Base-by-base conservation (phyloP, 2,797 vertebrate genomes). In the Acrossocheilus fasciatus region DNA sequence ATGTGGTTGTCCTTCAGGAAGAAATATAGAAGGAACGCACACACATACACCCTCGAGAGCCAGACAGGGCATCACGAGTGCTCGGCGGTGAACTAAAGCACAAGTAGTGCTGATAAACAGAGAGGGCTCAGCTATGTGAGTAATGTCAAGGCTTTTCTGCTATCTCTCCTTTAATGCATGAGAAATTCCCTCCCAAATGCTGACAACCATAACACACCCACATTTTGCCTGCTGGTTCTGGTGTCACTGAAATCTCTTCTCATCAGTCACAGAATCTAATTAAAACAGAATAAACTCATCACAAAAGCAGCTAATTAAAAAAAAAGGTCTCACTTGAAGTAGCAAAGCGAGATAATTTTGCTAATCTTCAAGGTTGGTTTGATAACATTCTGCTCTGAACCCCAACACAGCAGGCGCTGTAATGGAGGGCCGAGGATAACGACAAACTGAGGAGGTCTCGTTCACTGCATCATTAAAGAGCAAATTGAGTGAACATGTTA, bases 161-260 rank as follows among this genome's bases (percentile, higher is more conserved):
- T 83, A 90, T 88, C 90, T 91, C 89, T 84, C 82, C 89, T 91
- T 76, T 80, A 39, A 84, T 73, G 52, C 39, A 82, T 90, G 89
- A 81, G 86, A 88, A 62, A 75, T 70, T 62, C 45, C 69, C 54
- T 81, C 68, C 62, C n/a, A 23, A 79, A 79, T 18, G n/a, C 39
- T 36, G 26, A 79, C 30, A 79, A 70, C 23, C 62, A 26, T 36
- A 69, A 54, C 20, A 72, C 75, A 34, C n/a, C 59, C 57, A 59
- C 36, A 87, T 41, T 64, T 43, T 3, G 6, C 23, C 76, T 75
- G 69, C 39, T 84, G 23, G 64, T 75, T 62, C 6, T 26, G 17
- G 50, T 74, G 64, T 54, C 52, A 70, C 4, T 12, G 18, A 15
- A 70, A 50, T 72, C 20, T 73, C 41, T 62, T 39, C 52, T 72